These are phyloP conservation scores for Rhyacophila evoluta DNA, from an alignment of 2,888 invertebrate species.

Conservation along the genomic window DNA sequence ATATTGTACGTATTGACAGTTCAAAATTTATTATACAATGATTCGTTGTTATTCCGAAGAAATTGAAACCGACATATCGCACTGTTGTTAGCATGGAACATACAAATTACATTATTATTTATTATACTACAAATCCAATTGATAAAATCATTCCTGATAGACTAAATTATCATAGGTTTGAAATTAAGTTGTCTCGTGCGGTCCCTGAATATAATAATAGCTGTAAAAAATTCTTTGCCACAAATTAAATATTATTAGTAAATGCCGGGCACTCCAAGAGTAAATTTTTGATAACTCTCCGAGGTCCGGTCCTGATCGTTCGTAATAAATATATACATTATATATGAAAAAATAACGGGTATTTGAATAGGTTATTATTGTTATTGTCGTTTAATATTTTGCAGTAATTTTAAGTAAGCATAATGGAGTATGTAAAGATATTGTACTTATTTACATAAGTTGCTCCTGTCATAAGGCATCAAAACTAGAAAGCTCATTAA, in stretches of 20 bases:
- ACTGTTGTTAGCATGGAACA: slow-evolving; percentile 4
- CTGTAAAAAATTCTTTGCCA: slow-evolving; percentile 7
- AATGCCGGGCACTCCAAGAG: not conserved
- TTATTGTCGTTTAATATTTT: slow-evolving; percentile 48
- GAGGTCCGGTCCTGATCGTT: slow-evolving; percentile 19
- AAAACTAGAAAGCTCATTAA: too few relatives aligned
- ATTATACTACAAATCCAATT: not conserved
- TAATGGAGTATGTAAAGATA: slow-evolving; percentile 32
- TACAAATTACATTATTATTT: not conserved
- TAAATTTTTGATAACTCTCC: slow-evolving; percentile 16
- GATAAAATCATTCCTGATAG: slow-evolving; percentile 14
- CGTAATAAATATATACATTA: slow-evolving; percentile 37
- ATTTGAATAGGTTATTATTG: slow-evolving; percentile 46
- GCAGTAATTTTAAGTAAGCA: slow-evolving; percentile 48
- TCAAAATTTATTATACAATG: not conserved
- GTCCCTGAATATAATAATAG: not conserved
- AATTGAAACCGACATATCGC: slow-evolving; percentile 17
- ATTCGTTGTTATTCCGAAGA: not conserved
- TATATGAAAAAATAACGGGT: slow-evolving; percentile 42
- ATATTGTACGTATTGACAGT: too few relatives aligned
- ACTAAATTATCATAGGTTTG: not conserved
- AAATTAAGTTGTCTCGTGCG: slow-evolving; percentile 7
- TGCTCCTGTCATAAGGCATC: not conserved
- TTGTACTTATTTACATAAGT: not conserved
- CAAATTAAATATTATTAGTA: not conserved